Evolutionary conservation across 2,113 vertebrate species (phyloP), one percentile per base, ranked within the genome.

Genomic region (Petroica traversi): DNA sequence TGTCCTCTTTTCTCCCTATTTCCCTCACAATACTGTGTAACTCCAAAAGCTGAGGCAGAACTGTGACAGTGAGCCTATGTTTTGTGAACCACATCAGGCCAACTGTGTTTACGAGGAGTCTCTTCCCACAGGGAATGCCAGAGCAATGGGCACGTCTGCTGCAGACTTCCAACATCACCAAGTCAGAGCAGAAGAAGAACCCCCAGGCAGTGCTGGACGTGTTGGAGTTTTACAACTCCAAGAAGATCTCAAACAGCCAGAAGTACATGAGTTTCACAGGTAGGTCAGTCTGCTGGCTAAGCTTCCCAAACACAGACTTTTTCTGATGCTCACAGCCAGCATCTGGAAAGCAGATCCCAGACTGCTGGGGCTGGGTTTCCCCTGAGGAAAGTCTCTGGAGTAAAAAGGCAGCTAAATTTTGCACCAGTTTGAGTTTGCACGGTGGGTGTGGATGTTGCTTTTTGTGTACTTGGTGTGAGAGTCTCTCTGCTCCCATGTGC

Each of bases 211-310:
- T 99, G 57, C 97, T 99, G 51, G 99, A 99, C 0, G 99, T 99
- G 5, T 96, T 99, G 66, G 99, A 99, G 93, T 99, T 99, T 97
- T 99, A 99, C 80, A 99, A 99, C 95, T 99, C 99, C 13, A 99
- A 99, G 95, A 99, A 99, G 97, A 99, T 98, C 11, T 97, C 98
- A 63, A 99, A 99, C 95, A 99, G 99, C 95, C 99, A 99, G 98
- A 99, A 99, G 85, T 99, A 99, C 94, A 99, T 99, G 99, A 99
- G 99, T 96, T 99, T 99, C 94, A 99, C 99, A 98, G 99, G 98
- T 98, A 74, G 26, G 36, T 68, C 58, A 34, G 36, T 79, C 59
- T 51, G 3, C 25, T 22, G 52, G 14, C 41, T 69, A 38, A 88
- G 43, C 68, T 52, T 55, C 38, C 12, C 22, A 59, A 59, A 9